Percentiles rank a stretch among this genome's conserved stretches.
Conservation (phyloP, 2,888 invertebrate genomes). For the Acanthosoma haemorrhoidale region DNA sequence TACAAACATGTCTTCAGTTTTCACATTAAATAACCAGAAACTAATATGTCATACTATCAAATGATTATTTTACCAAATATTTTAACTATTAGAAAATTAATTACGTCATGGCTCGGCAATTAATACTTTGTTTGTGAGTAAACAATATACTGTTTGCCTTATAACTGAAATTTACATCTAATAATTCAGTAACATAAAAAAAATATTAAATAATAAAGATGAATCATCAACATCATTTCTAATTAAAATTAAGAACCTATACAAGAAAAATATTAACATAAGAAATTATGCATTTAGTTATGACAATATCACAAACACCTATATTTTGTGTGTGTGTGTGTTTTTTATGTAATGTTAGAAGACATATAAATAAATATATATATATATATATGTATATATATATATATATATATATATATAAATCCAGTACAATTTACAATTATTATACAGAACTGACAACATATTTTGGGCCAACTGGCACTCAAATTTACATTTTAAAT, state of each 20-base stretch:
- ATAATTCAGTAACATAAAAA: too few species aligned
- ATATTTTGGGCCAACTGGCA: conserved; percentile 19
- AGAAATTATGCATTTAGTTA: not conserved
- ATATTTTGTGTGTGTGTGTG: not conserved
- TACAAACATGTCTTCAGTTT: too few species aligned
- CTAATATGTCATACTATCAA: too few species aligned
- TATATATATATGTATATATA: not conserved
- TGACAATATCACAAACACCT: not conserved
- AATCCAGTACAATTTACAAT: conserved; percentile 11
- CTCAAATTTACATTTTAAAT: conserved; percentile 13
- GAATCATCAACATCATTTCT: not conserved
- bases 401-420: conserved; percentile 20
- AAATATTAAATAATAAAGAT: too few species aligned
- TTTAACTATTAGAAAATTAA: too few species aligned
- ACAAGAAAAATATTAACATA: not conserved
- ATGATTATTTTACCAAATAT: too few species aligned
- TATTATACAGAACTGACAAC: conserved; percentile 17
- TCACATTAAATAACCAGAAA: too few species aligned
- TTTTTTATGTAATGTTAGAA: too few species aligned
- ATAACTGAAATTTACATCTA: too few species aligned
- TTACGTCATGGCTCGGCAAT: too few species aligned
- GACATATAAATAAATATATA: not conserved
- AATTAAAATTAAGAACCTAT: not conserved
- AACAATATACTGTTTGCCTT: too few species aligned
- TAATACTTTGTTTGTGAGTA: too few species aligned